phyloP scores from a whole-genome alignment of 2,888 invertebrate genomes.

The Eugnorisma glareosa region DNA sequence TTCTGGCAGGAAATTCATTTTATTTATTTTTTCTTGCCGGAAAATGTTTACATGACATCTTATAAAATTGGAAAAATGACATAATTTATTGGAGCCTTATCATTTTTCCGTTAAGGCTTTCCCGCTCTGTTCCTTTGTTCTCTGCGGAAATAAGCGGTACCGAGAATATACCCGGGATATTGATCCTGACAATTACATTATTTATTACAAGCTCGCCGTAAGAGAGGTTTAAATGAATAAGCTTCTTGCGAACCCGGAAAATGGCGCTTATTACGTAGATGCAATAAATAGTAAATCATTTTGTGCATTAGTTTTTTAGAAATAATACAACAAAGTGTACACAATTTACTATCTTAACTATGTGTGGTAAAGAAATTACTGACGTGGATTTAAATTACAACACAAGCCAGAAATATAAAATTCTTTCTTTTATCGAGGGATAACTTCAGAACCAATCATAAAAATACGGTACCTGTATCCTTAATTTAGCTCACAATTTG shows the following conservation, averaged over 20 bases:
- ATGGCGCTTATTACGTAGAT: slow-evolving; percentile 9
- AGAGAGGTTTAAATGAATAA: slow-evolving; percentile 42
- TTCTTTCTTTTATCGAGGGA: neutral
- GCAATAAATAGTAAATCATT: slow-evolving; percentile 5
- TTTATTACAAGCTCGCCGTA: slow-evolving; percentile 51
- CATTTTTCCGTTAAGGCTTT: slow-evolving; percentile 71
- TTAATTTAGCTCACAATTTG: slow-evolving; percentile 1
- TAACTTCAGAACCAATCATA: neutral
- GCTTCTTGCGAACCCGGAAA: slow-evolving; percentile 10
- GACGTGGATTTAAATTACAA: neutral
- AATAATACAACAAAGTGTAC: neutral
- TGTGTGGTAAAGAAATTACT: neutral
- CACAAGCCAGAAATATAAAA: neutral
- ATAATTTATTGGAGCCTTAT: slow-evolving; percentile 75
- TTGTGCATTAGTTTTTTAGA: neutral
- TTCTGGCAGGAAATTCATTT: slow-evolving; percentile 56
- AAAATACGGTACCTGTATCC: slow-evolving; percentile 16
- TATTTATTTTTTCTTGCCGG: slow-evolving; percentile 59
- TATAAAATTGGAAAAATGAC: slow-evolving; percentile 66
- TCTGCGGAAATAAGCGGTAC: slow-evolving; percentile 58
- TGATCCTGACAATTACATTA: slow-evolving; percentile 64
- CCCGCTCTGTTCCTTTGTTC: slow-evolving; percentile 65
- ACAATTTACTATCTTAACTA: neutral
- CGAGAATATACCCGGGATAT: slow-evolving; percentile 57
- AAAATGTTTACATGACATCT: slow-evolving; percentile 54